phyloP scores from a whole-genome alignment of 2,888 invertebrate species.

The Micoletzkya japonica region DNA sequence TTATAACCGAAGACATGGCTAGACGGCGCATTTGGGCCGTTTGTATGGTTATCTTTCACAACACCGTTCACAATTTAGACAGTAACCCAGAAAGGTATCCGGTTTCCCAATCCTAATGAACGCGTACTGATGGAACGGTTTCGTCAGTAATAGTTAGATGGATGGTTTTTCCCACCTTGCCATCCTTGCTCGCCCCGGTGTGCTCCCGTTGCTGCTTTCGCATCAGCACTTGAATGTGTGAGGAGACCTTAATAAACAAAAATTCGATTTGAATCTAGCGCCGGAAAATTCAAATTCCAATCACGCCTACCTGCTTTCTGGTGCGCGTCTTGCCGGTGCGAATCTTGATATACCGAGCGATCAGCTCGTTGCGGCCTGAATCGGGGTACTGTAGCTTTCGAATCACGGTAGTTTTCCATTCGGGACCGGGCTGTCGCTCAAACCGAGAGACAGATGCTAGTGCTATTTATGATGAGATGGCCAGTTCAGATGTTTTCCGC shows the following conservation, averaged over 20 bases:
- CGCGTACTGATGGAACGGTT: no score
- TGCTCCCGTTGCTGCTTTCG: constrained; percentile 96
- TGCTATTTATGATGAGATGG: no score
- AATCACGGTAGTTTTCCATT: background rate
- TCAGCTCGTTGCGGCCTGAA: constrained; percentile 98
- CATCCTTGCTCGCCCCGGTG: constrained; percentile 73
- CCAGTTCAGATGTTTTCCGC: background rate
- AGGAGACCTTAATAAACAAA: constrained; percentile 75
- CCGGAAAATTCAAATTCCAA: no score
- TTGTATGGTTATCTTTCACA: no score
- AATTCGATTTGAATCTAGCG: background rate
- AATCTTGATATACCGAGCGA: constrained; percentile 98
- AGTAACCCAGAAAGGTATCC: no score
- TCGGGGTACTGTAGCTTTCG: constrained; percentile 53
- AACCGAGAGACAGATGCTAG: no score
- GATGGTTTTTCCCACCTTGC: constrained; percentile 45
- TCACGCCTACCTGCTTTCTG: constrained; percentile 80
- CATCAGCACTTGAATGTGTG: constrained; percentile 99
- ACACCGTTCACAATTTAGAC: no score
- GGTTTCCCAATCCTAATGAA: no score
- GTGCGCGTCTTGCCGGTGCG: constrained; percentile 99
- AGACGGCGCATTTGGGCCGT: background rate
- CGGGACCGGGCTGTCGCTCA: background rate
- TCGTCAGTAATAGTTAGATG: no score
- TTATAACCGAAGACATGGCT: background rate